These are phyloP conservation scores for Hyles euphorbiae DNA, from an alignment of 1,140 invertebrate species.

Conservation along the genomic window DNA sequence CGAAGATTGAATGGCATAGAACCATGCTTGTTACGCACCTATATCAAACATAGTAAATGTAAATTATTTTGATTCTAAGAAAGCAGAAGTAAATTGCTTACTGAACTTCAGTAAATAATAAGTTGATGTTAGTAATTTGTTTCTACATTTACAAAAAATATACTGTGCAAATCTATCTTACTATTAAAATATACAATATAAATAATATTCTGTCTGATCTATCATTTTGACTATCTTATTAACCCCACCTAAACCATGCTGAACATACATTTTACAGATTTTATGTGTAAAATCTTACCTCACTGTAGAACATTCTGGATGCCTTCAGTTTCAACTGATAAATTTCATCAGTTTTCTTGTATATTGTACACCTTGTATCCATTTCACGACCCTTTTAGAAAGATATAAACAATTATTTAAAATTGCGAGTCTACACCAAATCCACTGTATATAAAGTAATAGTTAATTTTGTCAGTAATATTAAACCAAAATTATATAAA, in stretches of 20 bases:
- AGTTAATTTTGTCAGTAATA: slow-evolving; percentile 31
- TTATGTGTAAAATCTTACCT: slow-evolving; percentile 73
- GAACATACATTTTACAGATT: too few species aligned
- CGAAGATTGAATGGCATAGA: slow-evolving; percentile 95
- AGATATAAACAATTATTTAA: slow-evolving; percentile 2
- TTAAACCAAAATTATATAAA: slow-evolving; percentile 30
- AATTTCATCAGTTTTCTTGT: slow-evolving; percentile 98
- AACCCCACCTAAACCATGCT: too few species aligned
- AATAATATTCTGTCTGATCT: too few species aligned
- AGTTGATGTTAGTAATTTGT: too few species aligned
- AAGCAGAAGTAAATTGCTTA: not conserved
- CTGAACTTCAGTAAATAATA: not conserved
- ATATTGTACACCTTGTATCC: slow-evolving; percentile 96
- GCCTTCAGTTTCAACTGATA: slow-evolving; percentile 98
- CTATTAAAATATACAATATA: too few species aligned
- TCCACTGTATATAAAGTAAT: not conserved
- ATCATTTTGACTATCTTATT: too few species aligned
- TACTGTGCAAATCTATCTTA: too few species aligned
- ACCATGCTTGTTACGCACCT: slow-evolving; percentile 93
- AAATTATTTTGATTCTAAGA: slow-evolving; percentile 8
- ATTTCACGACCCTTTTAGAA: slow-evolving; percentile 84
- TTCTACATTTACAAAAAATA: too few species aligned
- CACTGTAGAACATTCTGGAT: slow-evolving; percentile 95
- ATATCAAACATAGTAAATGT: slow-evolving; percentile 3
- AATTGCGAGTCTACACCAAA: not conserved